Percentiles rank a stretch among this genome's conserved stretches.
Conservation (phyloP, 2,888 invertebrate species). For the Ctenicera cuprea region DNA sequence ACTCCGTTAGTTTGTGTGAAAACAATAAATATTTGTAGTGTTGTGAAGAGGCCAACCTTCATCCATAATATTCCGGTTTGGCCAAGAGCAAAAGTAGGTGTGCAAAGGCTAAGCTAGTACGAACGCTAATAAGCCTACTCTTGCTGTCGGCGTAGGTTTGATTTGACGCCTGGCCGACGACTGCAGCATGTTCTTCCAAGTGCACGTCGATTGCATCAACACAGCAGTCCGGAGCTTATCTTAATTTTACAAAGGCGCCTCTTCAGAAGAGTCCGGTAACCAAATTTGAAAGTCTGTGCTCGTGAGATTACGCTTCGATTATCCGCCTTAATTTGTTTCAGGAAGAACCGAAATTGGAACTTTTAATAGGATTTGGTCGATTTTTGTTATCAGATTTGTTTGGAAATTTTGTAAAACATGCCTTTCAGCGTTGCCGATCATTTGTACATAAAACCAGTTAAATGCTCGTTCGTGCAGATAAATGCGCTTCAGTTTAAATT, state of each 20-base stretch:
- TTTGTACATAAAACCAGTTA: constrained; percentile 4
- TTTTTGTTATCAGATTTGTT: constrained; percentile 5
- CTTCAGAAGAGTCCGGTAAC: neutral
- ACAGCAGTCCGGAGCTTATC: constrained; percentile 57
- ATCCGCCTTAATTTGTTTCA: neutral
- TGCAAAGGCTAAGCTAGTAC: constrained; percentile 48
- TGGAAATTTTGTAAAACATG: constrained; percentile 1
- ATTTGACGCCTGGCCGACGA: constrained; percentile 55
- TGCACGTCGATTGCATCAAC: constrained; percentile 60
- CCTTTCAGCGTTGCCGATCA: constrained; percentile 9
- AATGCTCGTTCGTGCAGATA: constrained; percentile 11
- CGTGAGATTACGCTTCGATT: neutral
- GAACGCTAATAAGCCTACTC: constrained; percentile 57
- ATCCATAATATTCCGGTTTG: constrained; percentile 55
- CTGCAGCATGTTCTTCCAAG: constrained; percentile 44
- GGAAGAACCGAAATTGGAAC: neutral
- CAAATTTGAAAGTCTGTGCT: neutral
- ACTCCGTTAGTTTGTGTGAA: constrained; percentile 12
- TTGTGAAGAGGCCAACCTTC: constrained; percentile 48
- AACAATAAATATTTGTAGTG: constrained; percentile 44
- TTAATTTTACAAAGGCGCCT: constrained; percentile 53
- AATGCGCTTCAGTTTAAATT: constrained; percentile 24
- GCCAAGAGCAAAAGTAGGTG: constrained; percentile 48
- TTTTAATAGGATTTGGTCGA: neutral
- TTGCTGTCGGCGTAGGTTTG: constrained; percentile 57